Percentiles rank a stretch among this genome's conserved stretches.
Evolutionary conservation across 2,888 invertebrate species (phyloP).

Genomic region (Gari tellinella): DNA sequence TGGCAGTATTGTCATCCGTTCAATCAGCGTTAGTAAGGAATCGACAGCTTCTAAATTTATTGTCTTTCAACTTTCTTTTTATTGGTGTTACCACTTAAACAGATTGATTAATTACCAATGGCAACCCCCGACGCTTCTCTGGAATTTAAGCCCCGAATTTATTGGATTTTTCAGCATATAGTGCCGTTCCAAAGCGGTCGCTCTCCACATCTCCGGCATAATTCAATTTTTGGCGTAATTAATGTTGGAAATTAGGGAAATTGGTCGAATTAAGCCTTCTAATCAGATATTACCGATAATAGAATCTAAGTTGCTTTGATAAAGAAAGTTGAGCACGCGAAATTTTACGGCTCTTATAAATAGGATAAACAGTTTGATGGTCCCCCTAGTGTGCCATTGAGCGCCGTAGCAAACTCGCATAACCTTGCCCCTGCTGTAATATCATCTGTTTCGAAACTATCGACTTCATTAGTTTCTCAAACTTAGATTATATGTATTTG

Average conservation of each 20-base stretch:
- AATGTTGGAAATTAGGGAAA: constrained; percentile 66
- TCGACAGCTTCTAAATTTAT: constrained; percentile 44
- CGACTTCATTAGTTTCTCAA: too few species aligned
- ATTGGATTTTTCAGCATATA: constrained; percentile 53
- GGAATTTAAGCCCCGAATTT: constrained; percentile 48
- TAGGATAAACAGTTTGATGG: constrained; percentile 13
- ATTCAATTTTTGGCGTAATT: constrained; percentile 63
- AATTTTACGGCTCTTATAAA: constrained; percentile 23
- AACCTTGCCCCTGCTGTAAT: too few species aligned
- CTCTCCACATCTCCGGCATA: constrained; percentile 52
- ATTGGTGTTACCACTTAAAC: constrained; percentile 52
- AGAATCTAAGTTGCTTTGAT: constrained; percentile 36
- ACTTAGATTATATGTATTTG: too few species aligned
- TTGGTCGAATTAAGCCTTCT: constrained; percentile 60
- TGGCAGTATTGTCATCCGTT: not conserved
- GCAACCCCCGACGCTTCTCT: constrained; percentile 46
- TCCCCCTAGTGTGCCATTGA: too few species aligned
- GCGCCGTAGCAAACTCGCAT: too few species aligned
- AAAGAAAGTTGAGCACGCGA: constrained; percentile 36
- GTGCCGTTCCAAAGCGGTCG: constrained; percentile 31
- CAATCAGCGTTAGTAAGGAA: constrained; percentile 25
- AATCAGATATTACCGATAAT: constrained; percentile 61
- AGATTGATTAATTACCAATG: constrained; percentile 49
- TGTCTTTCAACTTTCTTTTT: constrained; percentile 55
- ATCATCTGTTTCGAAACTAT: too few species aligned